Percentiles rank a stretch among this genome's conserved stretches.
Evolutionary conservation across 2,888 invertebrate genomes (phyloP).

Genomic region (Schizaphis graminum): DNA sequence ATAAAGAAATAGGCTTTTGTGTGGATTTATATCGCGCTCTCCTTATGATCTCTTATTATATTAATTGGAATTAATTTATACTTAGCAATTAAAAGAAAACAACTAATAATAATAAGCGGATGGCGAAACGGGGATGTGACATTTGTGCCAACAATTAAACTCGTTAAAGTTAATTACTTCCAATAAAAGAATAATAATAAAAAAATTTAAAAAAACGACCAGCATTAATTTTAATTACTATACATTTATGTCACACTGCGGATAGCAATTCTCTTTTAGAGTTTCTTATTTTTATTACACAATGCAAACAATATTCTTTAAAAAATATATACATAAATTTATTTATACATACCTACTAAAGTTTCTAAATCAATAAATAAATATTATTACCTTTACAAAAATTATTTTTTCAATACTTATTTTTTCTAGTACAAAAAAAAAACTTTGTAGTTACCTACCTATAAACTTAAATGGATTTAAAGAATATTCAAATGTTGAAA

Average conservation of each 20-base stretch:
- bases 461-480: background rate
- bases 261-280: conserved; percentile 64
- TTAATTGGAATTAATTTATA: conserved; percentile 66
- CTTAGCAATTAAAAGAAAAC: conserved; percentile 66
- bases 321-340: conserved; percentile 43
- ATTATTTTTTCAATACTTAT: conserved; percentile 9
- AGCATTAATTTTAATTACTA: conserved; percentile 65
- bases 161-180: conserved; percentile 66
- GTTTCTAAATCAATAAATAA: conserved; percentile 40
- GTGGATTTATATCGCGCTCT: conserved; percentile 48
- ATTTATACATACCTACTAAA: conserved; percentile 8
- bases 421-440: conserved; percentile 10
- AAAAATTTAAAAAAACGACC: conserved; percentile 65
- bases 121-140: conserved; percentile 66
- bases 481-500: conserved; percentile 1
- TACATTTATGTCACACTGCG: conserved; percentile 64
- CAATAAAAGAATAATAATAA: conserved; percentile 66
- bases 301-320: conserved; percentile 49
- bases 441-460: background rate
- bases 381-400: background rate
- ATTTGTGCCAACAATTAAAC: conserved; percentile 66
- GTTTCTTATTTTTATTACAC: conserved; percentile 59
- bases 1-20: conserved; percentile 1
- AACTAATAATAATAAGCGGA: conserved; percentile 66
- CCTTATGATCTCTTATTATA: conserved; percentile 62